Evolutionary conservation across 2,113 vertebrate genomes (phyloP).

Genomic region (Clupea harengus): DNA sequence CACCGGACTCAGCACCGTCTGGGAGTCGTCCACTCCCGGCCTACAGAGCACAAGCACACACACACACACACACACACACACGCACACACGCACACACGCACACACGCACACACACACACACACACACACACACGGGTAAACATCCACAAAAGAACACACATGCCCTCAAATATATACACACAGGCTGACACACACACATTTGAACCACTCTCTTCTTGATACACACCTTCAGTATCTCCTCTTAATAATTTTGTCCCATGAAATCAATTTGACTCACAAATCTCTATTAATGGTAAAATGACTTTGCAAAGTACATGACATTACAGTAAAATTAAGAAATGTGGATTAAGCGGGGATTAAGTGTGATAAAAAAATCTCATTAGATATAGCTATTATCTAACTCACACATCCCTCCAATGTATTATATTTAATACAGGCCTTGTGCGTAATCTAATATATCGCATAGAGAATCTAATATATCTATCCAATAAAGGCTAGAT

Average conservation of each 20-base stretch:
- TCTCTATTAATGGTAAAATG: neutral
- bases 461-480: neutral
- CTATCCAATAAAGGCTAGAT: neutral
- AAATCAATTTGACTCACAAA: neutral
- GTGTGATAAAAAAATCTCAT: slow-evolving; percentile 12
- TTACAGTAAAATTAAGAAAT: neutral
- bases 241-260: neutral
- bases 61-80: slow-evolving; percentile 16
- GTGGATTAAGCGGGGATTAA: neutral
- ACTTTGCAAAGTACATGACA: neutral
- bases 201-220: neutral
- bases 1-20: slow-evolving; percentile 90
- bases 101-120: slow-evolving; percentile 20
- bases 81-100: slow-evolving; percentile 18
- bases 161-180: neutral
- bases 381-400: neutral
- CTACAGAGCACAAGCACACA: slow-evolving; percentile 62
- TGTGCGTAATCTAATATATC: neutral
- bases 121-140: neutral
- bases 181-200: neutral
- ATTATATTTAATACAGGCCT: neutral
- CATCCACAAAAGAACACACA: no score
- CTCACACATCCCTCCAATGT: neutral
- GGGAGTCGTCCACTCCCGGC: slow-evolving; percentile 85
- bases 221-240: neutral